Percentiles rank a stretch among this genome's conserved stretches.
These are phyloP conservation scores for Pogonophryne albipinna DNA, from an alignment of 2,797 vertebrate genomes.

Conservation along the genomic window DNA sequence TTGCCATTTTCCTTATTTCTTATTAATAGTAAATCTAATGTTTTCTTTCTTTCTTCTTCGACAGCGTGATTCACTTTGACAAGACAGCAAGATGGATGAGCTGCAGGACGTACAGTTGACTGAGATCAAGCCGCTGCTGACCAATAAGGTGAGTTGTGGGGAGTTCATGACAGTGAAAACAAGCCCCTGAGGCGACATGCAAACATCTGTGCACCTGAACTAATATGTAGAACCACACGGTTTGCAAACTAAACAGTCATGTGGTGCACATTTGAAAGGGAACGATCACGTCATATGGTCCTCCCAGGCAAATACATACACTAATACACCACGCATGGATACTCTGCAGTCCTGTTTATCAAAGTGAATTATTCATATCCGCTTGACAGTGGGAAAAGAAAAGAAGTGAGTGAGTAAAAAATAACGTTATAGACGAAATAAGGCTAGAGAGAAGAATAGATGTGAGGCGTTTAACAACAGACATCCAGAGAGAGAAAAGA, in stretches of 20 bases:
- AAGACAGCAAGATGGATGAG: slow-evolving; percentile 90
- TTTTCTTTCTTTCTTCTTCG: slow-evolving; percentile 9
- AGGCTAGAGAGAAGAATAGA: slow-evolving; percentile 37
- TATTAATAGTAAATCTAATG: neutral
- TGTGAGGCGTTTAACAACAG: neutral
- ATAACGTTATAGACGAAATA: slow-evolving; percentile 29
- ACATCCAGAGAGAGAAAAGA: slow-evolving; percentile 30
- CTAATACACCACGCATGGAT: slow-evolving; percentile 43
- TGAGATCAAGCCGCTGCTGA: slow-evolving; percentile 96
- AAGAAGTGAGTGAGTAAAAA: slow-evolving; percentile 35
- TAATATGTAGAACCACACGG: slow-evolving; percentile 1
- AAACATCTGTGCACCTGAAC: neutral
- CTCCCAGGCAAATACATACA: slow-evolving; percentile 38
- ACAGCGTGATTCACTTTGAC: slow-evolving; percentile 58
- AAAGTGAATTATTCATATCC: slow-evolving; percentile 83
- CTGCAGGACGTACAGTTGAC: slow-evolving; percentile 96
- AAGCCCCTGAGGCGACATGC: slow-evolving; percentile 6
- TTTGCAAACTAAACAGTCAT: neutral
- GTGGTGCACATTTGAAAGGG: neutral
- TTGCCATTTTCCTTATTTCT: neutral
- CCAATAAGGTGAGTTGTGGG: slow-evolving; percentile 89
- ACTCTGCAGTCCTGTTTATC: slow-evolving; percentile 67
- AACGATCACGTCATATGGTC: slow-evolving; percentile 17
- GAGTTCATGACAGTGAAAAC: neutral
- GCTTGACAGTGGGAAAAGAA: slow-evolving; percentile 55